Base-by-base conservation (phyloP, 2,888 invertebrate genomes). In the Dastarcus helophoroides region DNA sequence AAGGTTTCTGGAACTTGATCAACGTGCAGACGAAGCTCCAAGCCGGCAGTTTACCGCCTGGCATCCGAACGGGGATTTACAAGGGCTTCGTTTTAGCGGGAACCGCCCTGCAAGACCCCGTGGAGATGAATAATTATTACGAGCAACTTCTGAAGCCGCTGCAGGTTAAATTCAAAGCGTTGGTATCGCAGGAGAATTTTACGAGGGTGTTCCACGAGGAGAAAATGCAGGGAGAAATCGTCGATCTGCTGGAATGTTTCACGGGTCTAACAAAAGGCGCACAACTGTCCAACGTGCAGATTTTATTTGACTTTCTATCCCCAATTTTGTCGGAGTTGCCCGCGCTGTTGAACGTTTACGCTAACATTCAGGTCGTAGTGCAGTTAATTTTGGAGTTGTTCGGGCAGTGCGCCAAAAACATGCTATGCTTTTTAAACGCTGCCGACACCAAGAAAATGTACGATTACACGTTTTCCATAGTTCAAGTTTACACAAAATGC, bases 351-450 rank as follows among this genome's bases (percentile, higher is more conserved):
- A 76, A 69, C 37, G 55, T 79, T 16, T 88, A 82, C 53, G 48
- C 40, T 33, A 82, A 83, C 59, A 84, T 84, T 56, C 79, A 79
- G 32, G 72, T 77, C 33, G 73, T 89, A 35, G 80, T 88, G 27
- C 72, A 83, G 48, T 67, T 83, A 8, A 74, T 84, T 23, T 60
- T 84, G 36, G 76, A 79, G 51, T 60, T 86, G 21, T 76, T 82
- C 38, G 74, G 75, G 21, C 78, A 79, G 50, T 75, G 76, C 45
- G 76, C 81, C 2, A 75, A 76, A 44, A 66, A 73, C 37, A 76
- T 81, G 68, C 59, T 84, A 31, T 75, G 76, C 44, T 79, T 73
- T 24, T 62, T 69, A 7, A 65, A 65, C 14, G 63, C 73, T 47
- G 58, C 64, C 14, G 72, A 77, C 42, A 74, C 74, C 34, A 67